phyloP scores from a whole-genome alignment of 2,888 invertebrate species.

The Smittia sp. region DNA sequence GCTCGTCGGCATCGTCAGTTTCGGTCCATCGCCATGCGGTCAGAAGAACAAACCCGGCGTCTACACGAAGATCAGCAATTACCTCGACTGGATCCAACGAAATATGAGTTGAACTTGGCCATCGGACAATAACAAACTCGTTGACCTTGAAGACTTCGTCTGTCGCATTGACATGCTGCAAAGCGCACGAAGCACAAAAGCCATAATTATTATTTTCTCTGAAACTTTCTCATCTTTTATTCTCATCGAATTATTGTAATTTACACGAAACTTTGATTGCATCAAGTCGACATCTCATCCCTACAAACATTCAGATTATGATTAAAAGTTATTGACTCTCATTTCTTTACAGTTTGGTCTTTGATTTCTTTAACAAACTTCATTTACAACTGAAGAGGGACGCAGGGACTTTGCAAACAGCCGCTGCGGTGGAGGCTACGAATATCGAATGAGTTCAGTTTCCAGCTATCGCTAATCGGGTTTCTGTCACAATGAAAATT shows the following conservation, averaged over 20 bases:
- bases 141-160: no score
- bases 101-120: background rate
- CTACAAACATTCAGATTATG: constrained; percentile 9
- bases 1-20: constrained; percentile 43
- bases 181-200: background rate
- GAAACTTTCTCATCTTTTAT: background rate
- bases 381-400: background rate
- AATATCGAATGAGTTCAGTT: background rate
- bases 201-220: background rate
- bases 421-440: background rate
- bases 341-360: background rate
- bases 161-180: no score
- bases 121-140: no score
- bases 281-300: background rate
- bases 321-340: background rate
- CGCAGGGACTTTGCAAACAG: background rate
- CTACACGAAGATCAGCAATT: constrained; percentile 43
- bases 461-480: background rate
- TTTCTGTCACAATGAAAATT: background rate
- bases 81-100: background rate
- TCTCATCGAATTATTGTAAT: no score
- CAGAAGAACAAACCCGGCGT: constrained; percentile 43
- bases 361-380: background rate
- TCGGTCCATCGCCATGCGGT: constrained; percentile 43
- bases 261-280: constrained; percentile 15